Base-by-base conservation (phyloP, 2,113 vertebrate species). In the Illadopsis cleaveri region DNA sequence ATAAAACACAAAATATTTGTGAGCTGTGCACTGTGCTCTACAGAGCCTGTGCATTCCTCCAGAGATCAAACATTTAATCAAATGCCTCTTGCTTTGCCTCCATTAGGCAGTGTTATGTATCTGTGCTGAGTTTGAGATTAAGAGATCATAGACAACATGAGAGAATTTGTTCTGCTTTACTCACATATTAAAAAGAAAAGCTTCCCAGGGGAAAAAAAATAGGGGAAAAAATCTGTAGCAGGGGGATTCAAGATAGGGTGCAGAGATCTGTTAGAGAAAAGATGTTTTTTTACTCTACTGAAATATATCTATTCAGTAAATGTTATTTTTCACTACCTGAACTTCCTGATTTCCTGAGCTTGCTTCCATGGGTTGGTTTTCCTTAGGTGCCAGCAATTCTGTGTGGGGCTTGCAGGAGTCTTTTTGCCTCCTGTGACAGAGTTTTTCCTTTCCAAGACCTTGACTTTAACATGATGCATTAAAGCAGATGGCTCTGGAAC, bases 121-220 rank as follows among this genome's bases (percentile, higher is more conserved):
- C 91, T 81, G 54, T 93, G 92, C 80, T 75, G 93, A 88, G 96
- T 73, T 83, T 69, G 80, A 95, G 94, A 95, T 93, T 79, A 82
- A 89, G 82, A 86, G 94, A 95, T 97, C 89, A 83, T 33, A 95
- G 89, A 69, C 71, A 90, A 78, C 82, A 92, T 56, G 86, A 89
- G 91, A 95, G 79, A 92, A 93, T 95, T 96, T 93, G 95, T 94
- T 94, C 90, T 97, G 94, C 92, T 90, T 93, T 95, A 68, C 84
- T 96, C 84, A 82, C 66, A 76, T 68, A 90, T 87, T 91, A 91
- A 94, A 89, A 81, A 79, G 60, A 64, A 91, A 93, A 93, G 0
- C 40, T 91, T 96, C 87, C 78, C 48, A 9, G 33, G 24, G n/a
- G 81, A 42, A 51, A 47, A 50, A 87, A 82, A 70, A 31, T 17